Percentiles rank a stretch among this genome's conserved stretches.
Evolutionary conservation across 2,113 vertebrate genomes (phyloP).

Genomic region (Okapia johnstoni): DNA sequence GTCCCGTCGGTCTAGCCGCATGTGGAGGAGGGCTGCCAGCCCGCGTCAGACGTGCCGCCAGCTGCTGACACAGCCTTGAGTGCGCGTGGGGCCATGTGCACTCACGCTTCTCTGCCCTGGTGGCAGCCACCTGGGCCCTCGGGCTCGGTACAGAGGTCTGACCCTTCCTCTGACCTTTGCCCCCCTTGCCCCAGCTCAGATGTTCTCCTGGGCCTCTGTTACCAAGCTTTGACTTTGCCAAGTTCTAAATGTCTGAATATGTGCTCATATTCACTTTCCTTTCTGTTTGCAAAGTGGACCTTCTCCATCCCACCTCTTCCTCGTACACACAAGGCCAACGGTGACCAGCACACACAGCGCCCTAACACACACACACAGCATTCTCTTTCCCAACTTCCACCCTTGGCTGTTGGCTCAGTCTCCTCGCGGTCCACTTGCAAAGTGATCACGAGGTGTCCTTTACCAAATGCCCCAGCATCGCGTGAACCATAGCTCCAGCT

Average conservation of each 20-base stretch:
- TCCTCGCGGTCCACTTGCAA: fast-evolving
- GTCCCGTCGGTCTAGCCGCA: neutral
- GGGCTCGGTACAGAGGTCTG: neutral
- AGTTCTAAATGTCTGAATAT: no score
- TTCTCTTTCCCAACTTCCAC: fast-evolving
- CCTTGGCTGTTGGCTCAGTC: neutral
- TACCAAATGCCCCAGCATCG: fast-evolving
- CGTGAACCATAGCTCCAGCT: fast-evolving
- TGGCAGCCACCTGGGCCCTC: fast-evolving
- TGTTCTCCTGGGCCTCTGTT: neutral
- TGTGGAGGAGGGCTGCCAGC: neutral
- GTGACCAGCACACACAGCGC: neutral
- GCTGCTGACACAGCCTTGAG: neutral
- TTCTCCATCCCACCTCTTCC: neutral
- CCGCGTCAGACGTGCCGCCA: neutral
- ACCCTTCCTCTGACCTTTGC: neutral
- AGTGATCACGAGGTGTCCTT: fast-evolving
- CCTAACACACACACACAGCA: neutral
- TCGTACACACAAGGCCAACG: fast-evolving
- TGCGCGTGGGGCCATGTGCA: fast-evolving
- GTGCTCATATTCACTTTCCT: neutral
- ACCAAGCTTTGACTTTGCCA: neutral
- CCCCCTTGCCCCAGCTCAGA: fast-evolving
- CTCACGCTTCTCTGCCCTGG: fast-evolving
- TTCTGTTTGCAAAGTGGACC: neutral